These are phyloP conservation scores for Pelecanoides urinatrix DNA, from an alignment of 2,113 vertebrate species.

Conservation along the genomic window DNA sequence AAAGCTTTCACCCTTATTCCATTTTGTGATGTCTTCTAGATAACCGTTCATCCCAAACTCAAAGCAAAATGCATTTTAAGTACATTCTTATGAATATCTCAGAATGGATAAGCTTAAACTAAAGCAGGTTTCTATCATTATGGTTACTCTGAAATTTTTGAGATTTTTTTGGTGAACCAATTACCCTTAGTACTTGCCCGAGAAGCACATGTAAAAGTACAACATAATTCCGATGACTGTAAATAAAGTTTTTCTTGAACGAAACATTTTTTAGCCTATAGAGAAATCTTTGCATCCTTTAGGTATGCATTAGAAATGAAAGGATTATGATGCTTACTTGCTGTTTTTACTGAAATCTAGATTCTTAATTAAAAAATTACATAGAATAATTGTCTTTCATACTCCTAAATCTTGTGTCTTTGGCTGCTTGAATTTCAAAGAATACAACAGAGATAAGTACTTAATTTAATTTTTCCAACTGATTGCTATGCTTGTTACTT, in stretches of 20 bases:
- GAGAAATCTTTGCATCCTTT: not conserved
- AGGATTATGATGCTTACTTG: not conserved
- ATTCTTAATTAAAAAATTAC: not conserved
- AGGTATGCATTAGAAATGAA: not conserved
- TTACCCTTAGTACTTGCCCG: not conserved
- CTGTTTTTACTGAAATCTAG: constrained; percentile 17
- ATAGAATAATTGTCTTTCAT: not conserved
- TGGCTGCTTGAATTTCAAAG: not conserved
- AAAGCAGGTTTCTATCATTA: not conserved
- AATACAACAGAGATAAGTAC: not conserved
- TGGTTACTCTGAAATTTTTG: not conserved
- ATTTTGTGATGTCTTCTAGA: not conserved
- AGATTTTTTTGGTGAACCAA: not conserved
- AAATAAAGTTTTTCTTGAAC: not conserved
- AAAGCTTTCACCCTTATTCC: not conserved
- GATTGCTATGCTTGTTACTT: not conserved
- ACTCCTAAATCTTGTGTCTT: not conserved
- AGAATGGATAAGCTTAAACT: not conserved
- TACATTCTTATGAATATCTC: not conserved
- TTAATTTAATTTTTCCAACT: constrained; percentile 28
- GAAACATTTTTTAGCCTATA: not conserved
- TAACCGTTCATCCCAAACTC: not conserved
- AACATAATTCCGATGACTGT: not conserved
- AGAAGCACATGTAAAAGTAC: not conserved
- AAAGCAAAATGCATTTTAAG: not conserved